Percentiles rank a stretch among this genome's conserved stretches.
phyloP scores from a whole-genome alignment of 1,140 invertebrate genomes.

The Drosophila virilis region DNA sequence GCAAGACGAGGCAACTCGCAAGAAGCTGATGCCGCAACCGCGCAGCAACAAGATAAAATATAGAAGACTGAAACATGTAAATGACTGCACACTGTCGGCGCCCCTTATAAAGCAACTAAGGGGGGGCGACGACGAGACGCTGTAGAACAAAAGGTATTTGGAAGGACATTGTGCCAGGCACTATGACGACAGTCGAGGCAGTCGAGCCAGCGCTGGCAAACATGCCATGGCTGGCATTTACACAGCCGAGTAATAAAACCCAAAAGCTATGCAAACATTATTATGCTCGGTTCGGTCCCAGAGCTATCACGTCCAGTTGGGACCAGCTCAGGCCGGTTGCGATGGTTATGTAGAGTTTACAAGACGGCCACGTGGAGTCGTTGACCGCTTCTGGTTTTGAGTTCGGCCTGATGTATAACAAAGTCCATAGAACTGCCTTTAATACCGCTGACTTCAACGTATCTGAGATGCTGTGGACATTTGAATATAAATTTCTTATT shows the following conservation, averaged over 20 bases:
- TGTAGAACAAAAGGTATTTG: slow-evolving; percentile 46
- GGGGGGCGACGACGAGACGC: slow-evolving; percentile 6
- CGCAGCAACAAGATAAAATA: slow-evolving; percentile 21
- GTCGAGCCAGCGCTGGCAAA: slow-evolving; percentile 19
- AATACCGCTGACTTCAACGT: slow-evolving; percentile 4
- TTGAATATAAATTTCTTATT: slow-evolving; percentile 1
- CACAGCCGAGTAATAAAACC: slow-evolving; percentile 74
- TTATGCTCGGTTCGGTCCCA: slow-evolving; percentile 49
- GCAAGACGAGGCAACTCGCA: neutral
- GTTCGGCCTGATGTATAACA: neutral
- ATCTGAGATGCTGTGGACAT: neutral
- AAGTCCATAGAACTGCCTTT: neutral
- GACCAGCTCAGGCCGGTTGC: neutral
- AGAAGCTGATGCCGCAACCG: neutral
- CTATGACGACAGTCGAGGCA: slow-evolving; percentile 29
- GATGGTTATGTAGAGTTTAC: slow-evolving; percentile 49
- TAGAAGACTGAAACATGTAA: slow-evolving; percentile 66
- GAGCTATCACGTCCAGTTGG: slow-evolving; percentile 11
- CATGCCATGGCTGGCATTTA: slow-evolving; percentile 68
- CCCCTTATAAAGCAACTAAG: slow-evolving; percentile 1
- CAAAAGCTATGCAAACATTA: slow-evolving; percentile 80
- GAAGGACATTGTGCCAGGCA: slow-evolving; percentile 37
- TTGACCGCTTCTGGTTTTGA: slow-evolving; percentile 10
- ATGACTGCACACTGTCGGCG: slow-evolving; percentile 47
- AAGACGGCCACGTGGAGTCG: slow-evolving; percentile 45